These are phyloP conservation scores for Papilio elwesi DNA, from an alignment of 2,888 invertebrate genomes.

Conservation along the genomic window DNA sequence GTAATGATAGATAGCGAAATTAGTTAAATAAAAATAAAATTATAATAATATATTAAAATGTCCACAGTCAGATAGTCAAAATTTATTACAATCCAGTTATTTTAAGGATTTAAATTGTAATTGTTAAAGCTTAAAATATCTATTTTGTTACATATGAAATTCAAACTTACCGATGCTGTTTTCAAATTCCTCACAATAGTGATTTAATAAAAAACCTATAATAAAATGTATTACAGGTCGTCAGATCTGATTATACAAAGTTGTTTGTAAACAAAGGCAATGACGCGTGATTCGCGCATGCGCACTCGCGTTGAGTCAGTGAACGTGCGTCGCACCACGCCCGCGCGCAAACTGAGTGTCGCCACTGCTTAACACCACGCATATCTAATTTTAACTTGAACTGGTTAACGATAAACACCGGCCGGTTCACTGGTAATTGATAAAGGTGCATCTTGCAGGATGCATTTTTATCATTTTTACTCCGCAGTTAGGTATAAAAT, in stretches of 20 bases:
- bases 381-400: conserved; percentile 38
- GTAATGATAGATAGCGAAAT: too few species aligned
- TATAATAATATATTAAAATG: too few species aligned
- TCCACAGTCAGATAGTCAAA: too few species aligned
- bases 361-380: conserved; percentile 10
- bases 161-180: conserved; percentile 18
- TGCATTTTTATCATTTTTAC: conserved; percentile 1
- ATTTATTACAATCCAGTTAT: too few species aligned
- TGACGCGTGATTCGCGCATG: conserved; percentile 45
- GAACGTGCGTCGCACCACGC: conserved; percentile 25
- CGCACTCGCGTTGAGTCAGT: conserved; percentile 40
- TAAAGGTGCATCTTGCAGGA: conserved; percentile 32
- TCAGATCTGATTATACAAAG: conserved; percentile 30
- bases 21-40: too few species aligned
- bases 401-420: conserved; percentile 33
- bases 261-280: conserved; percentile 60
- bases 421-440: conserved; percentile 28
- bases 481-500: neutral
- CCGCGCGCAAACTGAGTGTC: conserved; percentile 33
- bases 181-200: conserved; percentile 3
- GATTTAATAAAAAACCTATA: neutral
- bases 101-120: too few species aligned
- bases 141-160: neutral
- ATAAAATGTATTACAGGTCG: neutral
- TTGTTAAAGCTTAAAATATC: too few species aligned